Conservation (phyloP, 2,888 invertebrate species). For the Colostygia pectinataria region DNA sequence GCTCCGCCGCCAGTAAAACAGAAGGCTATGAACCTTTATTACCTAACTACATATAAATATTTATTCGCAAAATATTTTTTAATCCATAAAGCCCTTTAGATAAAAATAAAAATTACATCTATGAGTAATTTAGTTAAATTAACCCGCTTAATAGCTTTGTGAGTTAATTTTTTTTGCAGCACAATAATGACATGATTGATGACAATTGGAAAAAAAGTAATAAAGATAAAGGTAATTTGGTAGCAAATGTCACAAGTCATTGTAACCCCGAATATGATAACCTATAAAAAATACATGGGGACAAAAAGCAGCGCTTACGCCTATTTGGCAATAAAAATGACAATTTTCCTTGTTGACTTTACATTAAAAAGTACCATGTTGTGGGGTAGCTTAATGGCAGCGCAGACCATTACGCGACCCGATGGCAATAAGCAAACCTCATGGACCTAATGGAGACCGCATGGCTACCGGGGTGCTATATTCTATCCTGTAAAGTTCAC, state of each 20-base stretch:
- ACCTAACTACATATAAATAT: slow-evolving; percentile 42
- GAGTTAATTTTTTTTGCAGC: slow-evolving; percentile 11
- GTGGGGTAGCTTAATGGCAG: slow-evolving; percentile 70
- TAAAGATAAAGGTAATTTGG: slow-evolving; percentile 35
- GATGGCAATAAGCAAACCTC: slow-evolving; percentile 70
- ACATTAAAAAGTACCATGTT: slow-evolving; percentile 66
- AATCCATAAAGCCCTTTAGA: slow-evolving; percentile 33
- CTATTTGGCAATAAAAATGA: slow-evolving; percentile 66
- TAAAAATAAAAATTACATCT: slow-evolving; percentile 28
- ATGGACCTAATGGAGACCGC: slow-evolving; percentile 66
- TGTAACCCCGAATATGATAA: slow-evolving; percentile 48
- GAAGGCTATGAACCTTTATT: slow-evolving; percentile 20
- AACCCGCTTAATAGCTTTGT: slow-evolving; percentile 13
- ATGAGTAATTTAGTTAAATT: slow-evolving; percentile 29
- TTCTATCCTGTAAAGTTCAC: slow-evolving; percentile 16
- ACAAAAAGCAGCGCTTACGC: slow-evolving; percentile 59
- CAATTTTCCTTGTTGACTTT: slow-evolving; percentile 69
- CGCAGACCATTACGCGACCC: slow-evolving; percentile 66
- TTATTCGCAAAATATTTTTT: slow-evolving; percentile 37
- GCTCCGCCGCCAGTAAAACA: slow-evolving; percentile 22
- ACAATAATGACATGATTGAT: slow-evolving; percentile 23
- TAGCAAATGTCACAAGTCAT: slow-evolving; percentile 47
- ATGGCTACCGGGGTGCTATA: slow-evolving; percentile 50
- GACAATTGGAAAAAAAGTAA: slow-evolving; percentile 12
- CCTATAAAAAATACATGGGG: slow-evolving; percentile 66